Percentiles rank a stretch among this genome's conserved stretches.
These are phyloP conservation scores for Lepidochitona cinerea DNA, from an alignment of 2,888 invertebrate genomes.

Conservation along the genomic window DNA sequence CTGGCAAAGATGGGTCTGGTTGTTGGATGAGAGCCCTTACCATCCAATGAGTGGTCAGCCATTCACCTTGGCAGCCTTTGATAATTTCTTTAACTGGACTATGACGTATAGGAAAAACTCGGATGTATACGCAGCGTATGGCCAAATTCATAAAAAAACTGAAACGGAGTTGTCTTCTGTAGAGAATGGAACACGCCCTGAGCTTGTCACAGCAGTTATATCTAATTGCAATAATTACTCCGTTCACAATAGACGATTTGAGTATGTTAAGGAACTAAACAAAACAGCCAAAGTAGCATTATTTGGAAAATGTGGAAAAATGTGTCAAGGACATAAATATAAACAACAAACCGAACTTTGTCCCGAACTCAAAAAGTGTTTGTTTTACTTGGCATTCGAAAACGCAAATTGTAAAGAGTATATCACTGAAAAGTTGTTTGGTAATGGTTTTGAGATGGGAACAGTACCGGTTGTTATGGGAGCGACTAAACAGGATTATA, in stretches of 20 bases:
- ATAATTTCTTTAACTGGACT: slow-evolving; percentile 3
- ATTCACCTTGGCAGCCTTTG: not conserved
- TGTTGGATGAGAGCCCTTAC: slow-evolving; percentile 4
- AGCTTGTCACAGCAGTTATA: not conserved
- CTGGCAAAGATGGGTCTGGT: slow-evolving; percentile 10
- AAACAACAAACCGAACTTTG: not conserved
- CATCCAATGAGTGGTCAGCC: not conserved
- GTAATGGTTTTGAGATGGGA: not conserved
- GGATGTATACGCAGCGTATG: not conserved
- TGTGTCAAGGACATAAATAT: not conserved
- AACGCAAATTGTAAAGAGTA: slow-evolving; percentile 4
- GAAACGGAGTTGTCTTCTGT: not conserved
- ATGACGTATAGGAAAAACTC: not conserved
- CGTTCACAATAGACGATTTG: not conserved
- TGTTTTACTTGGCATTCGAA: slow-evolving; percentile 3
- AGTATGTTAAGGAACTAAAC: not conserved
- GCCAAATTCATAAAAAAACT: not conserved
- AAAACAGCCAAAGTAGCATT: not conserved
- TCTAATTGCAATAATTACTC: not conserved
- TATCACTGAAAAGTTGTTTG: not conserved
- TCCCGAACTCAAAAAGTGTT: not conserved
- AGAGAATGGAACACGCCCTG: not conserved
- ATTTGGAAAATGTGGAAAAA: not conserved
- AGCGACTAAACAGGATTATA: not conserved
- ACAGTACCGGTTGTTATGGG: slow-evolving; percentile 3